Evolutionary conservation across 2,888 invertebrate species (phyloP).

Genomic region (Octodonta nipae): DNA sequence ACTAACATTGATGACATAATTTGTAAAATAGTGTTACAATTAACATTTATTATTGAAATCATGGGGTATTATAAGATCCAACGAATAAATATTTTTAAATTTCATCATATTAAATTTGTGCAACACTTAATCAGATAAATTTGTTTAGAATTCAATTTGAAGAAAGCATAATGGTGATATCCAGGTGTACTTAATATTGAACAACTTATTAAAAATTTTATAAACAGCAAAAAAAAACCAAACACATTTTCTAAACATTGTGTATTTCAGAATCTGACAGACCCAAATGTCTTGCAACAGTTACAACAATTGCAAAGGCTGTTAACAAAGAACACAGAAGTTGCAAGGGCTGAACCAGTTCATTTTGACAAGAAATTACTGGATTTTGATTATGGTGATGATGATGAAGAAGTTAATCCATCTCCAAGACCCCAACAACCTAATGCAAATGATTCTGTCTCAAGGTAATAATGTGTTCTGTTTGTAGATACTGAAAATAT

Average conservation of each 20-base stretch:
- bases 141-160: no score
- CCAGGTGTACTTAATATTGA: no score
- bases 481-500: neutral
- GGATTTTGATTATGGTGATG: conserved; percentile 86
- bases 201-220: no score
- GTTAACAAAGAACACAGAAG: conserved; percentile 33
- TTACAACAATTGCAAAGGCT: conserved; percentile 51
- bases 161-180: no score
- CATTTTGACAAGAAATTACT: conserved; percentile 75
- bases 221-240: no score
- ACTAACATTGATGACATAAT: no score
- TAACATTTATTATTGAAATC: no score
- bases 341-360: conserved; percentile 36
- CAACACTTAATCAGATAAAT: no score
- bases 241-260: neutral
- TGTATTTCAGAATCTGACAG: conserved; percentile 25
- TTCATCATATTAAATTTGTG: no score
- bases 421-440: conserved; percentile 36
- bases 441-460: conserved; percentile 21
- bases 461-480: conserved; percentile 13
- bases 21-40: no score
- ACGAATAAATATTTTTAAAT: no score
- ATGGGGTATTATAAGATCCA: no score
- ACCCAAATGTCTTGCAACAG: conserved; percentile 39
- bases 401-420: conserved; percentile 61